Conservation (phyloP, 2,113 vertebrate species). For the Isichthys henryi region DNA sequence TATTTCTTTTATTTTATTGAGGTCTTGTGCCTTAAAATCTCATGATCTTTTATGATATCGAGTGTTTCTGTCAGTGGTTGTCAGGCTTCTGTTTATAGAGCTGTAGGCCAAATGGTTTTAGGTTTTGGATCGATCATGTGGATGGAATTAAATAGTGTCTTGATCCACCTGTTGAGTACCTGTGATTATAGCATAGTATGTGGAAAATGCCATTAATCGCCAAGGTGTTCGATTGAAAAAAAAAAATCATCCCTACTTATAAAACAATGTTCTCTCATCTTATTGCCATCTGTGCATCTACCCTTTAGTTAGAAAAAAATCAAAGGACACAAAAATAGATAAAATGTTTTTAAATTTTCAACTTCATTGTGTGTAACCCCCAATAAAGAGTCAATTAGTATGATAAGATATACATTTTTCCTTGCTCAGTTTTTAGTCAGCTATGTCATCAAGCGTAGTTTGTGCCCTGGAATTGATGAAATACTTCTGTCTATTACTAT, state of each 20-base stretch:
- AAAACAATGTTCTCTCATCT: neutral
- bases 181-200: neutral
- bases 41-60: neutral
- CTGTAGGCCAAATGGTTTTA: neutral
- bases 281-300: neutral
- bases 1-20: neutral
- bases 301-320: neutral
- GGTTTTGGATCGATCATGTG: neutral
- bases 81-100: neutral
- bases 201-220: neutral
- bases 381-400: neutral
- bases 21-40: neutral
- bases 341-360: neutral
- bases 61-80: neutral
- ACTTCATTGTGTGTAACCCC: neutral
- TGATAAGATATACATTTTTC: neutral
- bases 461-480: too few species aligned
- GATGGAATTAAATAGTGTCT: neutral
- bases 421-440: neutral
- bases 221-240: neutral
- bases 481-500: too few species aligned
- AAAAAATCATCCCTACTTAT: neutral
- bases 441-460: too few species aligned
- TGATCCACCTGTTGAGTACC: neutral
- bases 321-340: neutral